phyloP scores from a whole-genome alignment of 2,888 invertebrate genomes.

The Romanomermis culicivorax region DNA sequence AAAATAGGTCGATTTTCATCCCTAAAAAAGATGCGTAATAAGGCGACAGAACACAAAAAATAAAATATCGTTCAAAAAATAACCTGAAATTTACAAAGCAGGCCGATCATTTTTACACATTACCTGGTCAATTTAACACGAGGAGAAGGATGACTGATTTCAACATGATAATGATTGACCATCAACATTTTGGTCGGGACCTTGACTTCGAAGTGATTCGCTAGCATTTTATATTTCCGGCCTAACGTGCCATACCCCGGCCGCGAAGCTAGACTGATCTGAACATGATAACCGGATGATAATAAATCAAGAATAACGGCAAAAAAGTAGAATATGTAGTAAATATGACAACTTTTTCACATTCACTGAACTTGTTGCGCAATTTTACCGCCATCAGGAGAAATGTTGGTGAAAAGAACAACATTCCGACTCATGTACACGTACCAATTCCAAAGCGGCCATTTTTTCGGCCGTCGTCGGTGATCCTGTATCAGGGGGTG shows the following conservation, averaged over 20 bases:
- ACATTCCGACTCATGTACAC: too few relatives aligned
- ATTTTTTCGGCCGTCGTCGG: background rate
- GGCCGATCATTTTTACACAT: too few relatives aligned
- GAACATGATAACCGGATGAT: too few relatives aligned
- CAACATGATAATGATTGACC: background rate
- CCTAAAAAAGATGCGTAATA: background rate
- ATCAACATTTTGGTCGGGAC: background rate
- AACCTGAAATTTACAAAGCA: too few relatives aligned
- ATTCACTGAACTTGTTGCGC: too few relatives aligned
- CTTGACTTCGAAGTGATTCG: background rate
- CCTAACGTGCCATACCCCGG: background rate
- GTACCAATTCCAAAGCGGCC: background rate
- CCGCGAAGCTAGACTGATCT: background rate
- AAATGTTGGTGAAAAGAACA: too few relatives aligned
- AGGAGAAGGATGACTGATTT: background rate
- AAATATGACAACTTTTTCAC: too few relatives aligned
- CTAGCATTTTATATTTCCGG: background rate
- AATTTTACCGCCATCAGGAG: too few relatives aligned
- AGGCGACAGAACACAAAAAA: background rate
- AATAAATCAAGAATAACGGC: too few relatives aligned
- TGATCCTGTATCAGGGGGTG: background rate
- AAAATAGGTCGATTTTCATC: conserved; percentile 2
- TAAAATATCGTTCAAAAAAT: too few relatives aligned
- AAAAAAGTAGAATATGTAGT: too few relatives aligned
- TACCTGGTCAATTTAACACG: background rate